Evolutionary conservation across 2,888 invertebrate species (phyloP).

Genomic region (Pomacea canaliculata): DNA sequence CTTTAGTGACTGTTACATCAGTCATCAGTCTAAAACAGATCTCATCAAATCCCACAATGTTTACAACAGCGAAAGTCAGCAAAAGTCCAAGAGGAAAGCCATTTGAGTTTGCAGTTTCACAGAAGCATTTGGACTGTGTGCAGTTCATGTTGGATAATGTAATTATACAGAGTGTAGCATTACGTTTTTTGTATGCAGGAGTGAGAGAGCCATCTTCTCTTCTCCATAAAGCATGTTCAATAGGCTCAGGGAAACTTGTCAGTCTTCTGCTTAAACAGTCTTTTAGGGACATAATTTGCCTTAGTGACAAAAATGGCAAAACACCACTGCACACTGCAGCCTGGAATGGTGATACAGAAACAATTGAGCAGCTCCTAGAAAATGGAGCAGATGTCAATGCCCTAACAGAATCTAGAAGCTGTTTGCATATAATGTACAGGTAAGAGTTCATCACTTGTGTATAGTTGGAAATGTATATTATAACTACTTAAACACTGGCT

Average conservation of each 20-base stretch:
- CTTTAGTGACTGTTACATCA: constrained; percentile 1
- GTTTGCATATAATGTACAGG: constrained; percentile 26
- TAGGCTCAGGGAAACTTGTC: constrained; percentile 18
- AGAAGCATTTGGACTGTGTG: constrained; percentile 16
- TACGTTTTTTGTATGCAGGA: constrained; percentile 24
- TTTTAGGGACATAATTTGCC: constrained; percentile 6
- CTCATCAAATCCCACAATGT: neutral
- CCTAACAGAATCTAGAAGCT: constrained; percentile 9
- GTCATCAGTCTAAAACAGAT: neutral
- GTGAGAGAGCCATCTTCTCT: constrained; percentile 15
- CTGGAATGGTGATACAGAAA: constrained; percentile 27
- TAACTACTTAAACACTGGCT: too few relatives aligned
- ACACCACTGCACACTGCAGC: constrained; percentile 26
- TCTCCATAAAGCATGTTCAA: constrained; percentile 27
- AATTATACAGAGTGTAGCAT: constrained; percentile 11
- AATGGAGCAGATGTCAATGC: constrained; percentile 17
- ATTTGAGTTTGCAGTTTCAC: constrained; percentile 16
- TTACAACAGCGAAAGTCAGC: neutral
- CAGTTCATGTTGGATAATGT: constrained; percentile 14
- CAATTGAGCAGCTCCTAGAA: constrained; percentile 13
- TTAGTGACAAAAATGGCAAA: constrained; percentile 25
- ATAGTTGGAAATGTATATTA: neutral
- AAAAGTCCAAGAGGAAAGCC: constrained; percentile 14
- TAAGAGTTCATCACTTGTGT: neutral
- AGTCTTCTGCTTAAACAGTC: constrained; percentile 15